Conservation (phyloP, 2,113 vertebrate species). For the Muscicapa adusta region DNA sequence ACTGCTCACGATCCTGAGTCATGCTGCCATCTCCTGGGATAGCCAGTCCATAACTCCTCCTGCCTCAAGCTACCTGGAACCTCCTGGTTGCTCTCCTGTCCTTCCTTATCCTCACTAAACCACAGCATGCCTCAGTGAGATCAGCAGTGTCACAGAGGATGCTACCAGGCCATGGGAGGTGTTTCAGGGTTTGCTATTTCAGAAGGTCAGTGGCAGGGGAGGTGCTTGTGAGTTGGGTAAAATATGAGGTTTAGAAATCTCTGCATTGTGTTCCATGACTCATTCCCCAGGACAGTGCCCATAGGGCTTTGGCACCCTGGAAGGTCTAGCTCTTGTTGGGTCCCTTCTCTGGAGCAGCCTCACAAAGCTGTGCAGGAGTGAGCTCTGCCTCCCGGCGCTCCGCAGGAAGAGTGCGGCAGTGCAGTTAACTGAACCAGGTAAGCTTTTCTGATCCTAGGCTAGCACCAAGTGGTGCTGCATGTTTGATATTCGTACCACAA, state of each 20-base stretch:
- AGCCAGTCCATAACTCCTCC: not conserved
- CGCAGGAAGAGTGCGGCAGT: not conserved
- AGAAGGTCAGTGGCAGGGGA: not conserved
- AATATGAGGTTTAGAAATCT: not conserved
- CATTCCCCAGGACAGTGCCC: not conserved
- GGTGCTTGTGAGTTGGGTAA: not conserved
- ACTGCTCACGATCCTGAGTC: not conserved
- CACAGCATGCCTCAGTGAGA: not conserved
- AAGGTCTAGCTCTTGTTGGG: not conserved
- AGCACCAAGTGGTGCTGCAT: not conserved
- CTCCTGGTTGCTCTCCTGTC: fast-evolving
- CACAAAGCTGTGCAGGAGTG: not conserved
- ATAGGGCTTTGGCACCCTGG: not conserved
- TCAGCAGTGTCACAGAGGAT: not conserved
- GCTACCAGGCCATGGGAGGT: not conserved
- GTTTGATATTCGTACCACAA: not conserved
- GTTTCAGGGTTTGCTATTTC: not conserved
- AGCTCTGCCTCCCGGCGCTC: fast-evolving
- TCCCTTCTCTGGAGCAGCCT: not conserved
- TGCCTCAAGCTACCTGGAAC: not conserved
- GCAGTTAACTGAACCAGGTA: not conserved
- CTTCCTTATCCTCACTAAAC: not conserved
- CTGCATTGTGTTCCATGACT: not conserved
- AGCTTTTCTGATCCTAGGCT: not conserved
- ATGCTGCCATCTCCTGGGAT: not conserved